Evolutionary conservation across 1,140 invertebrate genomes (phyloP).

Genomic region (Drosophila ficusphila): DNA sequence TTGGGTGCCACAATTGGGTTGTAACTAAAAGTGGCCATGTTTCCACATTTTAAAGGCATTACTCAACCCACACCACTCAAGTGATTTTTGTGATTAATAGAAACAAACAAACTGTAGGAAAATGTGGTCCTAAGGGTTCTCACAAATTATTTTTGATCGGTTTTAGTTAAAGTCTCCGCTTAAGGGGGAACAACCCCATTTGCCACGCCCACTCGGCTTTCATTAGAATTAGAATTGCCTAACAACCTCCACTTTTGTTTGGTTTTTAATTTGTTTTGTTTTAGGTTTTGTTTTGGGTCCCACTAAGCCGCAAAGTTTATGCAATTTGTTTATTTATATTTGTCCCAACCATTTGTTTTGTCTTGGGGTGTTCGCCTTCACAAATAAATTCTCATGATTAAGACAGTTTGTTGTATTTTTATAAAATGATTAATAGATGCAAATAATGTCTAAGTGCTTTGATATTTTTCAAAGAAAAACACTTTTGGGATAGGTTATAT

Average conservation of each 20-base stretch:
- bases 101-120: neutral
- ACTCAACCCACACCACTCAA: neutral
- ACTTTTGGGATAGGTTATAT: neutral
- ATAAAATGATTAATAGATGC: constrained; percentile 2
- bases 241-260: constrained; percentile 29
- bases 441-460: neutral
- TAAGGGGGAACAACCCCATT: constrained; percentile 14
- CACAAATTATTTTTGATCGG: neutral
- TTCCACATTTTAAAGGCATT: neutral
- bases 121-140: neutral
- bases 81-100: neutral
- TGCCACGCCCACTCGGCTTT: constrained; percentile 28
- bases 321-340: constrained; percentile 43
- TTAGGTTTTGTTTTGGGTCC: neutral
- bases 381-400: constrained; percentile 15
- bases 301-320: constrained; percentile 21
- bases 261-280: neutral
- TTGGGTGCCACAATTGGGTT: neutral
- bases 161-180: neutral
- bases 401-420: constrained; percentile 2
- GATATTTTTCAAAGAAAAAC: neutral
- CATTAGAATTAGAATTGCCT: constrained; percentile 51
- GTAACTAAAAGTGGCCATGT: neutral
- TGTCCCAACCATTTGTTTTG: constrained; percentile 11
- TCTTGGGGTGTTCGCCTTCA: constrained; percentile 6